Base-by-base conservation (phyloP, 1,140 invertebrate genomes). In the Drosophila dunni region DNA sequence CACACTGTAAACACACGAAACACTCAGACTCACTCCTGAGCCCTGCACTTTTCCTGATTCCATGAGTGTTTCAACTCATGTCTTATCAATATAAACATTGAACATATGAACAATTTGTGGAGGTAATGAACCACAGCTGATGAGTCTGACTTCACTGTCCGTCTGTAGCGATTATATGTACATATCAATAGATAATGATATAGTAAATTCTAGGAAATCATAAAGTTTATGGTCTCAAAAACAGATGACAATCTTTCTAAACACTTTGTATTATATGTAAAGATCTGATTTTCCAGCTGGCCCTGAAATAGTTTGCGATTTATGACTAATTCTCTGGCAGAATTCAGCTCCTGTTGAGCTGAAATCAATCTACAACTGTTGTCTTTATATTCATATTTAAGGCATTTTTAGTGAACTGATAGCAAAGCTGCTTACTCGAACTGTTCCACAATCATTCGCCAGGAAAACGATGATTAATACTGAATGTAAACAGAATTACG, bases 281-380 rank as follows among this genome's bases (percentile, higher is more conserved):
- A 20, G 7, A 3, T 48, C 24, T 29, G 24, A 29, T 24, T 17
- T 10, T 20, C n/a, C 7, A 15, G n/a, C 17, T 13, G 44, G 4
- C 3, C 5, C 11, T 48, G 17, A 10, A 13, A 42, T 13, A 42
- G 40, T 42, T n/a, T 42, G n/a, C 40, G 40, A 3, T 42, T 48
- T 48, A 48, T 48, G 17, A 48, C 45, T 20, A 20, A 48, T 48
- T 20, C 15, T 48, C 7, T 20, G 15, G 10, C 17, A 48, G 9
- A 48, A 20, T 42, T 40, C 17, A 7, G 6, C 10, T 20, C 20
- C 17, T 15, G 44, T 7, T 9, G 13, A 13, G 3, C 8, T 48
- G 17, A 20, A 48, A 20, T 48, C 9, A 20, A 48, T 48, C 17
- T 20, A 24, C 45, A 48, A 48, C 9, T 48, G 45, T 48, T 48